Conservation (phyloP, 2,113 vertebrate species). For the Gopherus flavomarginatus region DNA sequence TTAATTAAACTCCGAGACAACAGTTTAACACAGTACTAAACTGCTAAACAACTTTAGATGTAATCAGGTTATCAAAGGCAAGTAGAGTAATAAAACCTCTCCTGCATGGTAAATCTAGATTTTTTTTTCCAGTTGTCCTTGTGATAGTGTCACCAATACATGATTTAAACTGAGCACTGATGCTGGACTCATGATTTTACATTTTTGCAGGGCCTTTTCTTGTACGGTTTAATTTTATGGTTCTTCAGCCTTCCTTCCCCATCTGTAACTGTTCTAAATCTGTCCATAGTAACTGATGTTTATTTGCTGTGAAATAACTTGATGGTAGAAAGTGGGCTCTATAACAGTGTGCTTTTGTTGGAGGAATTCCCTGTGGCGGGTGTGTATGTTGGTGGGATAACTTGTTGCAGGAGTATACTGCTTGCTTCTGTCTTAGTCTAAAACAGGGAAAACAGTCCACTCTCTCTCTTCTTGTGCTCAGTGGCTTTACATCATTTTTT, state of each 20-base stretch:
- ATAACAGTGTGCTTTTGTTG: conserved; percentile 53
- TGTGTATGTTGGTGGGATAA: conserved; percentile 38
- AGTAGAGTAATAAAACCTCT: conserved; percentile 88
- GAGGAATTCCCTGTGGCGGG: conserved; percentile 75
- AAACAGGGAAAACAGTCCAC: conserved; percentile 51
- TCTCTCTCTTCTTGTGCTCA: conserved; percentile 64
- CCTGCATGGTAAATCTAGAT: conserved; percentile 89
- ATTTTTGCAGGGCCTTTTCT: conserved; percentile 79
- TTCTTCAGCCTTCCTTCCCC: conserved; percentile 76
- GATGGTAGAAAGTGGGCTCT: conserved; percentile 69
- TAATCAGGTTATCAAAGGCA: conserved; percentile 89
- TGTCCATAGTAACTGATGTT: conserved; percentile 73
- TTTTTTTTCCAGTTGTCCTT: conserved; percentile 80
- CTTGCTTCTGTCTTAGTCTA: conserved; percentile 67
- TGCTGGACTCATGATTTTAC: conserved; percentile 83
- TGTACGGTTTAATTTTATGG: conserved; percentile 79
- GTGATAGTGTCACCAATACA: conserved; percentile 83
- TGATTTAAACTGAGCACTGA: conserved; percentile 82
- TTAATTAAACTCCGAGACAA: conserved; percentile 85
- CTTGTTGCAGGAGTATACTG: conserved; percentile 67
- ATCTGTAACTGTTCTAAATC: conserved; percentile 69
- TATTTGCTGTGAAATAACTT: conserved; percentile 77
- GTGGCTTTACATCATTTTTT: conserved; percentile 72
- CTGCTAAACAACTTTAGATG: conserved; percentile 87
- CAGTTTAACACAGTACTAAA: conserved; percentile 90